These are phyloP conservation scores for Baronia brevicornis DNA, from an alignment of 2,888 invertebrate species.

Conservation along the genomic window DNA sequence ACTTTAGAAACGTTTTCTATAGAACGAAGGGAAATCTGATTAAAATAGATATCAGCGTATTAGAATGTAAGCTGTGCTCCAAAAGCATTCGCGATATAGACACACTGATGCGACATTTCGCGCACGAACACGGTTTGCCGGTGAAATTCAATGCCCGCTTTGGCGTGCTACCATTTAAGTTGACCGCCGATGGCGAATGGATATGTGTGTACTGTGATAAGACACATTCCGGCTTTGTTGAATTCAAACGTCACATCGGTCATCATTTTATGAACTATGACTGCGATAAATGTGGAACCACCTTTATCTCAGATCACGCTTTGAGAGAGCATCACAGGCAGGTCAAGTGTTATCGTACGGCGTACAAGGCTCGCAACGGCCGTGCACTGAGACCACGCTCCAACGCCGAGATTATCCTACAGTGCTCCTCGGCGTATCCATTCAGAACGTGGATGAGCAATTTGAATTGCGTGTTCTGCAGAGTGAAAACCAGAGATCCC, in stretches of 20 bases:
- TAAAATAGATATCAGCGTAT: slow-evolving; percentile 59
- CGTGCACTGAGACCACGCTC: slow-evolving; percentile 47
- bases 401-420: slow-evolving; percentile 61
- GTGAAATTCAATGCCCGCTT: slow-evolving; percentile 58
- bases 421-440: slow-evolving; percentile 60
- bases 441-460: slow-evolving; percentile 65
- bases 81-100: slow-evolving; percentile 47
- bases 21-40: slow-evolving; percentile 60
- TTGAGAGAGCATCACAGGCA: slow-evolving; percentile 57
- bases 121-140: slow-evolving; percentile 47
- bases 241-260: slow-evolving; percentile 56
- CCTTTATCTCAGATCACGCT: slow-evolving; percentile 57
- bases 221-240: slow-evolving; percentile 41
- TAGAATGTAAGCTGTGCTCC: slow-evolving; percentile 58
- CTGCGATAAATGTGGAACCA: slow-evolving; percentile 63
- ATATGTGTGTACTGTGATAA: slow-evolving; percentile 57
- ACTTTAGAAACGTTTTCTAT: slow-evolving; percentile 60
- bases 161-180: slow-evolving; percentile 61
- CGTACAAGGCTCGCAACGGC: slow-evolving; percentile 61
- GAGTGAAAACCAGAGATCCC: slow-evolving; percentile 58
- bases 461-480: slow-evolving; percentile 64
- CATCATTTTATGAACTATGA: slow-evolving; percentile 59
- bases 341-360: slow-evolving; percentile 56
- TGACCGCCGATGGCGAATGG: slow-evolving; percentile 41
- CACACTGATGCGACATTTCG: slow-evolving; percentile 52